phyloP scores from a whole-genome alignment of 2,888 invertebrate species.

The Melanostoma scalare region DNA sequence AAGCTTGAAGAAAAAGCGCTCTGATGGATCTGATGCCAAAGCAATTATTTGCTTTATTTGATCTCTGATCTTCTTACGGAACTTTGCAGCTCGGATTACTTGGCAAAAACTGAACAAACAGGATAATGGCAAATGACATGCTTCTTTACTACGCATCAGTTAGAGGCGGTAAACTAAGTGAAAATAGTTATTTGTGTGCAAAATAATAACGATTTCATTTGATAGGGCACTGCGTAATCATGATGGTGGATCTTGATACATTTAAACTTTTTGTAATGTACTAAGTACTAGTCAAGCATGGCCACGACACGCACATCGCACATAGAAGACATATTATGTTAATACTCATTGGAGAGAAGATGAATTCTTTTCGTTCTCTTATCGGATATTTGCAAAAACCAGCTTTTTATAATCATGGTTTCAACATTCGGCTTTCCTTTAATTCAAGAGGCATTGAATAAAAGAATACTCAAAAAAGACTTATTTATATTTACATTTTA shows the following conservation, averaged over 20 bases:
- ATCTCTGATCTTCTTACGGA: constrained; percentile 82
- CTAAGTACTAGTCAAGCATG: constrained; percentile 84
- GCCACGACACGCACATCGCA: constrained; percentile 83
- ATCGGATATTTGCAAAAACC: constrained; percentile 84
- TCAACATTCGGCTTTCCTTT: constrained; percentile 85
- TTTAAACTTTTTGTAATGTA: constrained; percentile 85
- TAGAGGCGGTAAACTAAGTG: constrained; percentile 79
- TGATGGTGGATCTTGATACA: constrained; percentile 87
- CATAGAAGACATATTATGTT: constrained; percentile 85
- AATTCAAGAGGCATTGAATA: constrained; percentile 84
- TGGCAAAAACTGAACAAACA: constrained; percentile 82
- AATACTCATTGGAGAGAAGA: constrained; percentile 84
- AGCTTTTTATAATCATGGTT: constrained; percentile 86
- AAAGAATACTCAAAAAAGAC: neutral
- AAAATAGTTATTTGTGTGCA: neutral
- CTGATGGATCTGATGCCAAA: constrained; percentile 85
- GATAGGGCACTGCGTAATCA: constrained; percentile 84
- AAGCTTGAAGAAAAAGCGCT: constrained; percentile 80
- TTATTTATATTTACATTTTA: neutral
- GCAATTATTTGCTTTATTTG: constrained; percentile 84
- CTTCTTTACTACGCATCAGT: constrained; percentile 87
- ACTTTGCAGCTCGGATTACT: constrained; percentile 82
- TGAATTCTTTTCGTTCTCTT: constrained; percentile 81
- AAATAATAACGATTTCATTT: constrained; percentile 23
- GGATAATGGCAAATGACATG: constrained; percentile 83